Conservation (phyloP, 2,113 vertebrate genomes). For the Myanophis thanlyinensis region DNA sequence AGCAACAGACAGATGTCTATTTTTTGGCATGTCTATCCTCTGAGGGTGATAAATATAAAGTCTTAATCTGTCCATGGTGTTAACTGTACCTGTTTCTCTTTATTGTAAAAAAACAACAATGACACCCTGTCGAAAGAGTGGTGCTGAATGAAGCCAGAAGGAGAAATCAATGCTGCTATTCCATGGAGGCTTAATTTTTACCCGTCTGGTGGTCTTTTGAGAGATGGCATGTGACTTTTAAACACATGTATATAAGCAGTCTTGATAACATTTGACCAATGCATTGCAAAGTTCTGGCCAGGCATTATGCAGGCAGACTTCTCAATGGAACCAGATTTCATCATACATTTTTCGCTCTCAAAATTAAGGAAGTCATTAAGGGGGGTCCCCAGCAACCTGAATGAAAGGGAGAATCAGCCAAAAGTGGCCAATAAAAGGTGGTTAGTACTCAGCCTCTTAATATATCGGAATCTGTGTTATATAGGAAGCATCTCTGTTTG, state of each 20-base stretch:
- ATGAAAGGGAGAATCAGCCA: background rate
- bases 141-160: background rate
- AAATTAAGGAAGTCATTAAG: background rate
- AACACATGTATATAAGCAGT: background rate
- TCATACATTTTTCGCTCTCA: background rate
- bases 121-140: background rate
- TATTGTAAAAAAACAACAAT: background rate
- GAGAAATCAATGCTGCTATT: background rate
- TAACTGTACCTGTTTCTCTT: background rate
- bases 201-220: background rate
- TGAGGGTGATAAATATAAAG: background rate
- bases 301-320: background rate
- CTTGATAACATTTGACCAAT: background rate
- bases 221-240: background rate
- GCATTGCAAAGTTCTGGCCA: background rate
- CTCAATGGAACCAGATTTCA: background rate
- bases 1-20: background rate
- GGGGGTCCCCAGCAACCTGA: background rate
- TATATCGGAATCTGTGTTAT: background rate
- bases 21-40: background rate
- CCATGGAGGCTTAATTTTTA: background rate
- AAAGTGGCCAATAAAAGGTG: background rate
- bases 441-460: background rate
- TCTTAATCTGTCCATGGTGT: background rate
- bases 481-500: background rate